A percentile compares a stretch with the other conserved stretches of the same genome.
Evolutionary conservation across 2,113 vertebrate species (phyloP).

Genomic region (Caranx ignobilis): DNA sequence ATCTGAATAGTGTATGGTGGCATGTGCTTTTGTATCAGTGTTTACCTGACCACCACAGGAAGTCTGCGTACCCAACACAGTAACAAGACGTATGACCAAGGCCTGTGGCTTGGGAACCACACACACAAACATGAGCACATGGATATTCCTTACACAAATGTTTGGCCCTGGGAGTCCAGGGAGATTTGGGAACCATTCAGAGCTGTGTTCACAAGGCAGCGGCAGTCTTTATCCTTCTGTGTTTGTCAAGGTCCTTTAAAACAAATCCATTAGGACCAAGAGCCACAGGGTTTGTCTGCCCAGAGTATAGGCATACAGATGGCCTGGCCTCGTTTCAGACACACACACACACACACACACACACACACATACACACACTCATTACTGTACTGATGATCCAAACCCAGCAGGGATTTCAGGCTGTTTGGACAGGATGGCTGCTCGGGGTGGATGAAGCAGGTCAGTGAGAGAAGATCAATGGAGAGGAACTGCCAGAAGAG

Average conservation of each 20-base stretch:
- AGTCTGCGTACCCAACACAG: constrained; percentile 42
- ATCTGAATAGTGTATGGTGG: constrained; percentile 47
- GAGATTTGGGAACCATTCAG: constrained; percentile 75
- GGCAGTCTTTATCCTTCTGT: constrained; percentile 66
- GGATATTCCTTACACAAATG: constrained; percentile 34
- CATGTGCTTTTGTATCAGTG: constrained; percentile 49
- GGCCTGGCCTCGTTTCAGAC: constrained; percentile 34
- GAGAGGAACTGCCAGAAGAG: constrained; percentile 36
- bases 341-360: neutral
- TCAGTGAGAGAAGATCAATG: constrained; percentile 24
- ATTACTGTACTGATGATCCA: constrained; percentile 55
- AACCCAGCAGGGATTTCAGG: constrained; percentile 29
- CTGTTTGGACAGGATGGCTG: constrained; percentile 42
- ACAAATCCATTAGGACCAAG: constrained; percentile 70
- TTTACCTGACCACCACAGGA: constrained; percentile 59
- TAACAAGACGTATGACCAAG: constrained; percentile 46
- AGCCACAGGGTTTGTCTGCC: constrained; percentile 42
- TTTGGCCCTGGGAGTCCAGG: constrained; percentile 45
- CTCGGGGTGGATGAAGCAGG: constrained; percentile 21
- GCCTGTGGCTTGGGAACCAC: constrained; percentile 72
- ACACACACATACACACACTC: constrained; percentile 12
- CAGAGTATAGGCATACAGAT: constrained; percentile 51
- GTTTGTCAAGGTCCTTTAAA: constrained; percentile 78
- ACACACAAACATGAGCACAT: constrained; percentile 50
- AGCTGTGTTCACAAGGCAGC: constrained; percentile 55